Evolutionary conservation across 2,797 vertebrate genomes (phyloP).

Genomic region (Notamacropus eugenii): DNA sequence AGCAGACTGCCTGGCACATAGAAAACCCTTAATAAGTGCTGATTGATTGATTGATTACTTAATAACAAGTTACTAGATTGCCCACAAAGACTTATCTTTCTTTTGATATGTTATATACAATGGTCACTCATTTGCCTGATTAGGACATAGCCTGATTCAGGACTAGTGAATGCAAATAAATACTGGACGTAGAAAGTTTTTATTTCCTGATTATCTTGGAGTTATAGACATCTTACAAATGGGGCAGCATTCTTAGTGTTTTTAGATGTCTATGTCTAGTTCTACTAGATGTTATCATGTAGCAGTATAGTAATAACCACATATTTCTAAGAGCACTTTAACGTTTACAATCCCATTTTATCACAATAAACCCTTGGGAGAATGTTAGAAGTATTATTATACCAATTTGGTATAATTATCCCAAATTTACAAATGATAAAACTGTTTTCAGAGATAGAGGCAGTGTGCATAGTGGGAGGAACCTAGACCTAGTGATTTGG

Average conservation of each 20-base stretch:
- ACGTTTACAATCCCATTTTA: neutral
- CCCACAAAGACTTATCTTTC: neutral
- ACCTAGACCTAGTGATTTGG: neutral
- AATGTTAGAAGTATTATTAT: neutral
- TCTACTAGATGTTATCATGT: neutral
- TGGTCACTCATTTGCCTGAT: conserved; percentile 31
- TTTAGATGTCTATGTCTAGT: neutral
- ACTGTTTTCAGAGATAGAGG: neutral
- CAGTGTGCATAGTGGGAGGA: neutral
- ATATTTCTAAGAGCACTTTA: neutral
- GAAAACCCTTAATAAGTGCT: neutral
- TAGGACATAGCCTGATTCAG: conserved; percentile 38
- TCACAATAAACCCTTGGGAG: neutral
- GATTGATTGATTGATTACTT: neutral
- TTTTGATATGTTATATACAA: neutral
- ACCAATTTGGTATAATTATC: neutral
- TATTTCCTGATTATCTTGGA: neutral
- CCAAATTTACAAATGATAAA: neutral
- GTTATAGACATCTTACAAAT: neutral
- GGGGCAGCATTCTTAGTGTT: neutral
- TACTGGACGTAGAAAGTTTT: neutral
- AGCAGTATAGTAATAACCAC: neutral
- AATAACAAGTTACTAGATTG: neutral
- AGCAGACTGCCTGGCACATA: neutral
- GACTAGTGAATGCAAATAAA: neutral